These are phyloP conservation scores for Agrypnus murinus DNA, from an alignment of 2,888 invertebrate species.

Conservation along the genomic window DNA sequence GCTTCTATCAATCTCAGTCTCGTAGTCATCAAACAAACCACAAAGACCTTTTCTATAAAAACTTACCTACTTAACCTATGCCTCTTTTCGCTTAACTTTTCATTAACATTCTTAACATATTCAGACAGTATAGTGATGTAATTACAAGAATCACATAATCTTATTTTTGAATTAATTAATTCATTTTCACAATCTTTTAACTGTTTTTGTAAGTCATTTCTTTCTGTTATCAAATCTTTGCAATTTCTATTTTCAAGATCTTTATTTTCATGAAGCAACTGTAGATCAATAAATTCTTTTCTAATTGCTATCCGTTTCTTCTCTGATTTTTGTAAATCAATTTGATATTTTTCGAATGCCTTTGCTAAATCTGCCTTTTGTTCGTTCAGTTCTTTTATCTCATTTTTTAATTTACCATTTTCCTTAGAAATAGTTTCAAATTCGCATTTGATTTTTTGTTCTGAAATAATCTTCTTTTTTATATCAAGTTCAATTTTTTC, in stretches of 20 bases:
- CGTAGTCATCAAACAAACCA: no score
- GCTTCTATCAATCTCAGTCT: no score
- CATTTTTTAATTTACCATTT: background rate
- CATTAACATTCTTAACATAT: conserved; percentile 14
- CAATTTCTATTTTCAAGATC: background rate
- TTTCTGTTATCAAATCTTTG: background rate
- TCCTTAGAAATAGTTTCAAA: background rate
- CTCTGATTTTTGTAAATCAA: conserved; percentile 31
- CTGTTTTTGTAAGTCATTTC: conserved; percentile 18
- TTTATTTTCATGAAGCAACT: background rate
- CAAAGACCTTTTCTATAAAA: no score
- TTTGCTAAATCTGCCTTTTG: conserved; percentile 5
- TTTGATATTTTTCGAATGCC: conserved; percentile 14
- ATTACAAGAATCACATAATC: conserved; percentile 18
- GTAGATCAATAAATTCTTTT: conserved; percentile 19
- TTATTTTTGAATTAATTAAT: conserved; percentile 15
- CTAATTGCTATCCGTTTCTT: conserved; percentile 29
- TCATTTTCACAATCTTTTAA: conserved; percentile 26
- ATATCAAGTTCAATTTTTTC: background rate
- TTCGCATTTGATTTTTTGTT: background rate
- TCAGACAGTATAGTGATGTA: background rate
- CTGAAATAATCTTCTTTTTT: background rate
- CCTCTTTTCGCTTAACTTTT: conserved; percentile 14
- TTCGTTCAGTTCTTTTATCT: background rate
- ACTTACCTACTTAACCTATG: conserved; percentile 18